Evolutionary conservation across 2,113 vertebrate species (phyloP).

Genomic region (Hypocryptadius cinnamomeus): DNA sequence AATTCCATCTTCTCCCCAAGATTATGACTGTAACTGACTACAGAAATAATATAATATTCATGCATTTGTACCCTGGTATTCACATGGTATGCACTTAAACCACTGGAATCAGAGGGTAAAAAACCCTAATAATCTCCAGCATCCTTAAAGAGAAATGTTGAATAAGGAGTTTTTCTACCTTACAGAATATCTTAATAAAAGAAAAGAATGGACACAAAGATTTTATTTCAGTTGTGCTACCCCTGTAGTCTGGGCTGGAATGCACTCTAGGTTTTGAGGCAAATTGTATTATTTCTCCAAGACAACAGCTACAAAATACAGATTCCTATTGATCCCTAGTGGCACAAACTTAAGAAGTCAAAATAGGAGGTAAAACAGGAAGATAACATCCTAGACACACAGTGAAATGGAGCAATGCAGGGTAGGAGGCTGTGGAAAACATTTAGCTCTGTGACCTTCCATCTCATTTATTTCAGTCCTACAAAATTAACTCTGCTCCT

Average conservation of each 20-base stretch:
- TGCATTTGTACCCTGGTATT: not conserved
- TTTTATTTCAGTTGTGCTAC: not conserved
- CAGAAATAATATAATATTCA: not conserved
- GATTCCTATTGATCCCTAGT: slow-evolving; percentile 4
- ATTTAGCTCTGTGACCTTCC: slow-evolving; percentile 35
- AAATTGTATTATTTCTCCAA: not conserved
- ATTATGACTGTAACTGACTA: not conserved
- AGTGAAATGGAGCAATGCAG: slow-evolving; percentile 34
- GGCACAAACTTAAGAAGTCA: not conserved
- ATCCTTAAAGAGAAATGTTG: not conserved
- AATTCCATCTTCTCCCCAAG: not conserved
- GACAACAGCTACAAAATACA: not conserved
- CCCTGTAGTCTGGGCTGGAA: not conserved
- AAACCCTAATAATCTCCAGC: not conserved
- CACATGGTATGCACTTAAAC: not conserved
- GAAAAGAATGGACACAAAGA: not conserved
- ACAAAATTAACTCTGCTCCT: slow-evolving; percentile 47
- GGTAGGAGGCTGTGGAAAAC: slow-evolving; percentile 28
- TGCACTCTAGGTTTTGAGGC: not conserved
- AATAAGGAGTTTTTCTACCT: not conserved
- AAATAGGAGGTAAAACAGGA: not conserved
- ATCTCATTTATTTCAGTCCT: slow-evolving; percentile 49
- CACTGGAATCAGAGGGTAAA: not conserved
- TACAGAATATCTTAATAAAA: not conserved
- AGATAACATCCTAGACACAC: not conserved